Evolutionary conservation across 2,797 vertebrate genomes (phyloP), one percentile per base, ranked within the genome.

Genomic region (Carcharodon carcharias): DNA sequence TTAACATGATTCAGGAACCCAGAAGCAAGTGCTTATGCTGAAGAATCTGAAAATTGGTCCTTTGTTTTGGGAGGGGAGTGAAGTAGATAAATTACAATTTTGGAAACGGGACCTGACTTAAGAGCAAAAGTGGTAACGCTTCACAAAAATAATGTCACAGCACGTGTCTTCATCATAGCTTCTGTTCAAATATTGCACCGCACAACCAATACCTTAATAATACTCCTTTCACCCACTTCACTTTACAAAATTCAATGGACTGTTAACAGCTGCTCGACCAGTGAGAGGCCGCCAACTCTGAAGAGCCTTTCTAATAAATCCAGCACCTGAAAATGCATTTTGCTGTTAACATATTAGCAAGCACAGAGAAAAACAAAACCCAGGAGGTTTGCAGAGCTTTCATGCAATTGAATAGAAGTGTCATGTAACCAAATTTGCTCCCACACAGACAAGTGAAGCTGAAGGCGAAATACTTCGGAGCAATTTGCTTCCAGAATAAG

Each of bases 291-390:
- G n/a, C 21, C 63, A 93, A 93, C n/a, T 67, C 91, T 85, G 82
- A 85, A 85, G 82, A 85, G 21, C 45, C 82, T 85, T 85, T 85
- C 82, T 50, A 85, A 85, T 85, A 26, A 85, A 50, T 85, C 82
- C 65, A 93, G 40, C 63, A 67, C 91, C n/a, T 28, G 91, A 67
- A 93, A 93, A 93, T 93, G 91, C 63, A 93, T 45, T 93, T 93
- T 93, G 65, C 91, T 67, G 63, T 93, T 93, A 93, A 67, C 91
- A 45, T 93, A 93, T 93, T 93, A 93, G 63, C 91, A 67, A 93
- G 91, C 91, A 67, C 91, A 45, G n/a, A 93, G 61, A 93, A 93
- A 93, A 93, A 93, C 65, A 65, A 67, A 93, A 67, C 91, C 91
- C 91, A 45, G 63, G 91, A 58, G 63, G 21, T 40, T 92, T 93